These are phyloP conservation scores for Trissolcus brochymenae DNA, from an alignment of 2,888 invertebrate genomes.

Conservation along the genomic window DNA sequence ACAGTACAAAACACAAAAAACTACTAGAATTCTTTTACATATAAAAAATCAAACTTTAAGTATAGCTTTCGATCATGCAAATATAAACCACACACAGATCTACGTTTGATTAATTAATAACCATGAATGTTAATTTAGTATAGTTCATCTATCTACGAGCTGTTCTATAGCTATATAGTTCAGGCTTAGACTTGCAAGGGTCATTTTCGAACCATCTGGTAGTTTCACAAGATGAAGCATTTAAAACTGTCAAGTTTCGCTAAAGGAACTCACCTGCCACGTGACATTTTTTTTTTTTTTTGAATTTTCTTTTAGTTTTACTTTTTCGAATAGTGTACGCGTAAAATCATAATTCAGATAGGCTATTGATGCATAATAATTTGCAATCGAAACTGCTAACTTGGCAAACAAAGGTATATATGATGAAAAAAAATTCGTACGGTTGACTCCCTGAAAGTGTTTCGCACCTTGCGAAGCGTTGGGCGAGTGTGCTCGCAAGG, in stretches of 20 bases:
- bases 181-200: too few species aligned
- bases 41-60: too few species aligned
- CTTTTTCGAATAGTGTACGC: constrained; percentile 2
- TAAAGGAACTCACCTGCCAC: not conserved
- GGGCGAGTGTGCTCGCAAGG: constrained; percentile 88
- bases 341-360: constrained; percentile 2
- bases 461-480: constrained; percentile 82
- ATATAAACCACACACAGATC: too few species aligned
- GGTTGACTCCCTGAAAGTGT: constrained; percentile 75
- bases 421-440: constrained; percentile 75
- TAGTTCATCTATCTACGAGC: too few species aligned
- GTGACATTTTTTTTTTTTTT: not conserved
- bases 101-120: too few species aligned
- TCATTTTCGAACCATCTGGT: too few species aligned
- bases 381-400: constrained; percentile 69
- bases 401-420: constrained; percentile 67
- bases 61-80: too few species aligned
- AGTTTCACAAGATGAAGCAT: not conserved
- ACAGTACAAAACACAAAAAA: too few species aligned
- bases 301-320: constrained; percentile 3
- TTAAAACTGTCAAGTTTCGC: not conserved
- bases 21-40: too few species aligned
- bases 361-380: constrained; percentile 37
- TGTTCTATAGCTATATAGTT: too few species aligned
- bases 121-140: too few species aligned